phyloP scores from a whole-genome alignment of 2,797 vertebrate species.

The Atherinosoma microstoma region DNA sequence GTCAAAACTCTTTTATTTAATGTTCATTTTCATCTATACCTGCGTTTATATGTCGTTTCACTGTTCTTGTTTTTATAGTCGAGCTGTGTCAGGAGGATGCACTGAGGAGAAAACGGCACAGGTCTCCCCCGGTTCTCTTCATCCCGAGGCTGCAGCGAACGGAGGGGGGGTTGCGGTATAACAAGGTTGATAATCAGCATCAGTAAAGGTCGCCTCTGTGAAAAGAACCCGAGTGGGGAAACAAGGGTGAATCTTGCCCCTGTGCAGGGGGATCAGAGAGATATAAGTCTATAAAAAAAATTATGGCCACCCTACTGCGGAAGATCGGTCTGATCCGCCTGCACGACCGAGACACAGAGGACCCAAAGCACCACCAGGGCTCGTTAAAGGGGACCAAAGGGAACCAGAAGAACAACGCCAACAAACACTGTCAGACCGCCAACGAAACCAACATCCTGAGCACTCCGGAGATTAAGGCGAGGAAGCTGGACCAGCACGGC shows the following conservation, averaged over 20 bases:
- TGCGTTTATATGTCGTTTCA: slow-evolving; percentile 8
- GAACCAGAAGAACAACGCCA: slow-evolving; percentile 90
- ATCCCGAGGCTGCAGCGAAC: slow-evolving; percentile 78
- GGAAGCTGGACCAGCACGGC: slow-evolving; percentile 88
- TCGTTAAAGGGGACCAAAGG: slow-evolving; percentile 91
- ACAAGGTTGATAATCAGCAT: slow-evolving; percentile 61
- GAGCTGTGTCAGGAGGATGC: slow-evolving; percentile 73
- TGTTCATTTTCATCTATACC: not conserved
- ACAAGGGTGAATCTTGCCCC: slow-evolving; percentile 70
- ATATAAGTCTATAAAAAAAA: slow-evolving; percentile 60
- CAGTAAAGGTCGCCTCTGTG: slow-evolving; percentile 63
- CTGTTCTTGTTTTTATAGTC: slow-evolving; percentile 56
- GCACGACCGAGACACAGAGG: slow-evolving; percentile 97
- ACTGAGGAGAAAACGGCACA: slow-evolving; percentile 71
- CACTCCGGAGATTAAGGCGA: slow-evolving; percentile 88
- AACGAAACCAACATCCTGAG: slow-evolving; percentile 87
- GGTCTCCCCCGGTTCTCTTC: slow-evolving; percentile 67
- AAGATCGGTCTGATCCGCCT: slow-evolving; percentile 98
- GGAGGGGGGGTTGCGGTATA: slow-evolving; percentile 72
- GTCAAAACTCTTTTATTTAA: not conserved
- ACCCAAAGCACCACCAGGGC: slow-evolving; percentile 96
- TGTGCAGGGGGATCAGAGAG: slow-evolving; percentile 67
- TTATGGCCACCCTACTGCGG: slow-evolving; percentile 96
- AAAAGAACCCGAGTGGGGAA: slow-evolving; percentile 34
- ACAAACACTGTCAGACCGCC: slow-evolving; percentile 88